A percentile compares a stretch with the other conserved stretches of the same genome.
Conservation (phyloP, 2,888 invertebrate species). For the Hirtodrosophila histrioides region DNA sequence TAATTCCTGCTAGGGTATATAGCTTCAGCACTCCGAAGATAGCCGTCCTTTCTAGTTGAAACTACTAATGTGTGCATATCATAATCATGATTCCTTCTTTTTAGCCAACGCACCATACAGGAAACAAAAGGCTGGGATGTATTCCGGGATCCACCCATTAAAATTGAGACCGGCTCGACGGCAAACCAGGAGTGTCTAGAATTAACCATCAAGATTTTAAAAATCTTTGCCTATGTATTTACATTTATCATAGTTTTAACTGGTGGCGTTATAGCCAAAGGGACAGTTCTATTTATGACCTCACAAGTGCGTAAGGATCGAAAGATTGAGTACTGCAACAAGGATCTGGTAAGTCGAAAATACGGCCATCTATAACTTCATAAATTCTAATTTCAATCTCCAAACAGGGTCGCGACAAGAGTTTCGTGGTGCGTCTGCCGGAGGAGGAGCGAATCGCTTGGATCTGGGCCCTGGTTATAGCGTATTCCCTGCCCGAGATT, state of each 20-base stretch:
- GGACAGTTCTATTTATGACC: slow-evolving; percentile 95
- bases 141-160: slow-evolving; percentile 95
- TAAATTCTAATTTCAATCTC: background rate
- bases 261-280: slow-evolving; percentile 94
- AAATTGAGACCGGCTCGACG: slow-evolving; percentile 94
- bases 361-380: background rate
- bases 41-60: too few relatives aligned
- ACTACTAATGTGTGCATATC: too few relatives aligned
- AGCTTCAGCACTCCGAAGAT: too few relatives aligned
- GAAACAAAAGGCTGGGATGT: slow-evolving; percentile 99
- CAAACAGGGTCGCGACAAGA: slow-evolving; percentile 91
- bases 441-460: slow-evolving; percentile 94
- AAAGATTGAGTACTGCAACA: slow-evolving; percentile 92
- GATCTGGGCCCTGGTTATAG: slow-evolving; percentile 96
- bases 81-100: slow-evolving; percentile 11
- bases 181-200: slow-evolving; percentile 94
- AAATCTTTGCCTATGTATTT: slow-evolving; percentile 92
- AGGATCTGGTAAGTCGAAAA: slow-evolving; percentile 88
- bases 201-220: slow-evolving; percentile 92
- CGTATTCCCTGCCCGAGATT: slow-evolving; percentile 94
- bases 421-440: slow-evolving; percentile 92
- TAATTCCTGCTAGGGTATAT: too few relatives aligned
- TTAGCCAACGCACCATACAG: slow-evolving; percentile 91
- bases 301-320: slow-evolving; percentile 93
- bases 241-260: slow-evolving; percentile 94